Base-by-base conservation (phyloP, 2,113 vertebrate species). In the Mesitornis unicolor region DNA sequence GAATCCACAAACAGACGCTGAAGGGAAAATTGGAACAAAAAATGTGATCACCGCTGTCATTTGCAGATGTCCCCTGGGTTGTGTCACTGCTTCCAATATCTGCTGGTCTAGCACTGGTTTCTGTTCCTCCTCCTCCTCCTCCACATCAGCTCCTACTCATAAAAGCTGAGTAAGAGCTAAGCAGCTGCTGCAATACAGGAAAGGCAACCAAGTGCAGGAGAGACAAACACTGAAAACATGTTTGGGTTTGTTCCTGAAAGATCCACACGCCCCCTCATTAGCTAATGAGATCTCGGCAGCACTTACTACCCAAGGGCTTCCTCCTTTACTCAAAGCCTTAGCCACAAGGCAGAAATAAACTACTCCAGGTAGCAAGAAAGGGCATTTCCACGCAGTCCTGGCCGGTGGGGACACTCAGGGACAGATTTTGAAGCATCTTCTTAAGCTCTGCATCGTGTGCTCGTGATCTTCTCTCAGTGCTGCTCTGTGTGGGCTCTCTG, bases 101-200 rank as follows among this genome's bases (percentile, higher is more conserved):
- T 78, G 84, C 45, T 65, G 61, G 85, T 29, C 40, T 25, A 82
- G 57, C 16, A 83, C 63, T 59, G 63, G 83, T 47, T 90, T 88
- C 88, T 90, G 54, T 81, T 90, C 94, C 93, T 89, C 47, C 81
- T 90, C n/a, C n/a, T 90, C 94, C 93, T 89, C 77, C 61, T 51
- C 5, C 45, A 70, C 0, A 1, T 48, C 90, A 97, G 59, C 70
- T 77, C 60, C 68, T 63, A 60, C 70, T 65, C 84, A 35, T 20
- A 89, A 78, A 84, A 84, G 50, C 64, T 24, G 33, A 89, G 1
- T 24, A 87, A 73, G 68, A 78, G 88, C 86, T 61, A 35, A 76
- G 79, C 67, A 90, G 82, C 93, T 83, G 94, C 94, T 93, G 96
- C 76, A 93, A 89, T 35, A 84, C 88, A 92, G 93, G 95, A 95